Base-by-base conservation (phyloP, 2,888 invertebrate genomes). In the Leptogaster cylindrica region DNA sequence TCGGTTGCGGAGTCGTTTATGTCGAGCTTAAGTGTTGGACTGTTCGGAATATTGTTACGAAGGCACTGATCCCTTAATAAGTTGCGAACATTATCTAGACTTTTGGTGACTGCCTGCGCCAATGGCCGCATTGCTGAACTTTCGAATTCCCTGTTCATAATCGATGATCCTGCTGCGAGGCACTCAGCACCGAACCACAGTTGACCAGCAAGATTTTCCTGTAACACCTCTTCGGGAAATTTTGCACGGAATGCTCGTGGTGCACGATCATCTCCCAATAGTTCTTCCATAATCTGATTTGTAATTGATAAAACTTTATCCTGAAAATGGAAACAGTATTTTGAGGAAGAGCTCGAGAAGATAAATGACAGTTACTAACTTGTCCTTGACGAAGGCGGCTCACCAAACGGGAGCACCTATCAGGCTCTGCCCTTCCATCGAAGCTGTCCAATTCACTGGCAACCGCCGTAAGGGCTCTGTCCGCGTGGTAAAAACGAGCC, bases 121-220 rank as follows among this genome's bases (percentile, higher is more conserved):
- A 99, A 82, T 0, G 98, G 98, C 28, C 98, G 89, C 93, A 99
- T 97, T 33, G 91, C 90, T 52, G 94, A 93, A 77, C 96, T 96
- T 81, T 99, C 98, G 64, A 89, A 86, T 81, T 98, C 98, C 65
- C 97, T 88, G 80, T 98, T 97, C 89, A 99, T 91, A 73, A 99
- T 99, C 64, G 96, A 97, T 0, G 97, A 97, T 41, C 98, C 98
- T 25, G 98, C 98, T 23, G 98, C 97, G 73, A 99, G 84, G 79
- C 98, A 99, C 91, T 99, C 99, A 67, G 98, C 98, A 14, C 98
- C 98, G 82, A 99, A 99, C 99, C 99, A 99, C 46, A 99, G 85
- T 82, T 99, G 98, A 0, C 98, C 98, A 36, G 97, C 96, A 70
- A 99, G 84, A 82, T 96, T 97, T 79, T 99, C 98, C 81, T 97